phyloP scores from a whole-genome alignment of 2,888 invertebrate species.

The Magallana nippona region DNA sequence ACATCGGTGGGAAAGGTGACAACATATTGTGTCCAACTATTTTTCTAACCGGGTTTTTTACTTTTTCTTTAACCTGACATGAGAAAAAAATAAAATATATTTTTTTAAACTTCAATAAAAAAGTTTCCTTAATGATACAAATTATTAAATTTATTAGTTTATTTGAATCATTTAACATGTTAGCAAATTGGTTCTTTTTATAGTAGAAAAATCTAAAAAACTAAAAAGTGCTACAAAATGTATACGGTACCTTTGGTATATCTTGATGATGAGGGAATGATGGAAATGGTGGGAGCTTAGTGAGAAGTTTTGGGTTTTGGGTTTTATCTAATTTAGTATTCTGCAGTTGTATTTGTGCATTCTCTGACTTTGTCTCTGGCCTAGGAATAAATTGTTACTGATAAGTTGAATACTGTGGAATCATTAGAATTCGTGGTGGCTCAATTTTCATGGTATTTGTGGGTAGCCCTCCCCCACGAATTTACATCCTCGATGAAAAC shows the following conservation, averaged over 20 bases:
- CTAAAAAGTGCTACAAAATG: background rate
- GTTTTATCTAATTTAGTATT: background rate
- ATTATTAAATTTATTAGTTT: background rate
- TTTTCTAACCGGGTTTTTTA: background rate
- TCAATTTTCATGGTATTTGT: too few species aligned
- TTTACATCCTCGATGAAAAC: too few species aligned
- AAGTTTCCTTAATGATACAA: background rate
- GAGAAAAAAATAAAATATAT: background rate
- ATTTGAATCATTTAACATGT: background rate
- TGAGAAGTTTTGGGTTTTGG: background rate
- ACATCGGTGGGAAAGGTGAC: constrained; percentile 15
- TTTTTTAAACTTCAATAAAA: background rate
- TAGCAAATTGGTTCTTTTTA: background rate
- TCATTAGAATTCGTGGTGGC: too few species aligned
- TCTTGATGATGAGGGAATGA: background rate
- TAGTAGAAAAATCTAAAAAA: too few species aligned
- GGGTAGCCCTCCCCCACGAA: too few species aligned
- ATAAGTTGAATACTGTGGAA: too few species aligned
- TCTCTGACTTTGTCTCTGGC: too few species aligned
- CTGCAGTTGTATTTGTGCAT: too few species aligned
- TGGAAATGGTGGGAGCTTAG: background rate
- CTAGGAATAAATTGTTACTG: too few species aligned
- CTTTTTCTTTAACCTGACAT: background rate
- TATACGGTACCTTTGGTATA: background rate
- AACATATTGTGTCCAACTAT: too few species aligned